Evolutionary conservation across 2,888 invertebrate species (phyloP), one percentile per base, ranked within the genome.

Genomic region (Chaitophorus viminalis): DNA sequence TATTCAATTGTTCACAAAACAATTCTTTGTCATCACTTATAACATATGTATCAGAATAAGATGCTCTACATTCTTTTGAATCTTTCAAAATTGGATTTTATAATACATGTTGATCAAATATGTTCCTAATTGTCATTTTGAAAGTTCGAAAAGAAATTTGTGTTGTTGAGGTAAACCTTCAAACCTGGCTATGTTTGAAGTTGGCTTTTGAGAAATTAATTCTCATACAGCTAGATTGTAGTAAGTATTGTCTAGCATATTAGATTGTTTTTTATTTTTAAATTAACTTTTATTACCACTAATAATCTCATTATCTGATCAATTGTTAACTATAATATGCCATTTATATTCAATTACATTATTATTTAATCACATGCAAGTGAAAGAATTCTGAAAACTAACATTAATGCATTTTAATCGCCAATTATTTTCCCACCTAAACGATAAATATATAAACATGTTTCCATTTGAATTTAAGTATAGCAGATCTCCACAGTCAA

Each of bases 1-100:
- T 31, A 29, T 79, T 88, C 81, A 89, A 89, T 33, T 89, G 88
- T 31, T 89, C 87, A 70, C 89, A 90, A 68, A 88, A 18, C 31
- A 88, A 82, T 17, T 86, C 75, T 46, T 70, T 39, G 1, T 76
- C 87, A 31, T 81, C 75, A 29, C 74, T 31, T 21, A 87, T 6
- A 60, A 81, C n/a, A 79, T 18, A 87, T n/a, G 25, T 39, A 65
- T 87, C 87, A 52, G 84, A 68, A 54, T 87, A 75, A 21, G 52
- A 36, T 54, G 74, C n/a, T 18, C n/a, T 33, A 8, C 60, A 36
- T 81, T 65, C 87, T 33, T 75, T 79, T 65, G 70, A 3, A 65
- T 9, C 31, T 17, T 65, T 36, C 33, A 9, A 11, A n/a, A 18
- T 33, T 25, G n/a, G n/a, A 65, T 75, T 60, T 87, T 79, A 74